Percentiles rank a stretch among this genome's conserved stretches.
phyloP scores from a whole-genome alignment of 2,113 vertebrate genomes.

The Grallaria varia region DNA sequence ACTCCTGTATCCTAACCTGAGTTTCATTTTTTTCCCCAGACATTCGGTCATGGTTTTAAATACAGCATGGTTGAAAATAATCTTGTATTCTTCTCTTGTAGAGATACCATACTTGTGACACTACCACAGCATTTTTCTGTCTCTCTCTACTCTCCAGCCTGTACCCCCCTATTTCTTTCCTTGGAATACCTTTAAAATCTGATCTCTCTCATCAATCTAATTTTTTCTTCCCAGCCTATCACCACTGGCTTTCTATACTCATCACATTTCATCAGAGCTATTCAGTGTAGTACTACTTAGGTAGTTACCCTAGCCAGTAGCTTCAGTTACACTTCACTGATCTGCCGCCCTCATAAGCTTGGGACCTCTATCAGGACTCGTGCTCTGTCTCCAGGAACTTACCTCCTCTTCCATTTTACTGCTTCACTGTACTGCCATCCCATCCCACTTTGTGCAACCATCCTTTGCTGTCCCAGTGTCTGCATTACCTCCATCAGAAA shows the following conservation, averaged over 20 bases:
- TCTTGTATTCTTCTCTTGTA: not conserved
- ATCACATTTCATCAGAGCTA: not conserved
- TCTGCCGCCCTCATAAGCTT: not conserved
- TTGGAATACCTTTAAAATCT: not conserved
- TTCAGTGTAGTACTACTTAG: not conserved
- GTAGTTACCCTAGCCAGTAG: no score
- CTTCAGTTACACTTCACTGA: not conserved
- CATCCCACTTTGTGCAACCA: not conserved
- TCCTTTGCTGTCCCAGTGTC: not conserved
- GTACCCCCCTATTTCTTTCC: not conserved
- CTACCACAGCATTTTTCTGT: not conserved
- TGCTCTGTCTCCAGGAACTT: not conserved
- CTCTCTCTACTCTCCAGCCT: not conserved
- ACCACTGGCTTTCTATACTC: not conserved
- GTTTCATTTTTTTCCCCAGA: not conserved
- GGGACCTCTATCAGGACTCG: not conserved
- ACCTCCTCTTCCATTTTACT: not conserved
- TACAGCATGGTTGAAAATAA: not conserved
- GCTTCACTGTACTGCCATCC: not conserved
- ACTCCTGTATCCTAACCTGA: not conserved
- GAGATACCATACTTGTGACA: not conserved
- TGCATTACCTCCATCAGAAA: not conserved
- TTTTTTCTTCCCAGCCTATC: not conserved
- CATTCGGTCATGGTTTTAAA: not conserved
- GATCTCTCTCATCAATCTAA: not conserved